These are phyloP conservation scores for Eriosoma lanigerum DNA, from an alignment of 1,140 invertebrate species.

Conservation along the genomic window DNA sequence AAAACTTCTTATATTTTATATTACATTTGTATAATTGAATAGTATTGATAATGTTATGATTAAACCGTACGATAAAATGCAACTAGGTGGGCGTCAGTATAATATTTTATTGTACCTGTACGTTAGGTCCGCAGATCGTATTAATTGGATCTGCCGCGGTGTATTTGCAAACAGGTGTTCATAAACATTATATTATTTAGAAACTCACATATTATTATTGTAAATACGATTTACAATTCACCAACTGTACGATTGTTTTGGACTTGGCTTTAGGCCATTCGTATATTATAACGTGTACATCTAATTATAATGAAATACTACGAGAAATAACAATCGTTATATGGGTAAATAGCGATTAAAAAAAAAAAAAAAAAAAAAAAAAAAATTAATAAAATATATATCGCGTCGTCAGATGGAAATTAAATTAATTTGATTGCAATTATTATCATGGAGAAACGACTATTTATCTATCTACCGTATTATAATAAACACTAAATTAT, in stretches of 20 bases:
- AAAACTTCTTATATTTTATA: too few species aligned
- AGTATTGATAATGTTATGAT: too few species aligned
- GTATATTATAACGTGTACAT: background rate
- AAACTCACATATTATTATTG: too few species aligned
- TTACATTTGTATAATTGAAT: too few species aligned
- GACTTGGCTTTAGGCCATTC: constrained; percentile 41
- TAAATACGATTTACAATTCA: background rate
- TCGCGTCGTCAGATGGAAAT: background rate
- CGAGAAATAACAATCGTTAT: constrained; percentile 24
- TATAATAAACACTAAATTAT: background rate
- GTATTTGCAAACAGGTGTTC: constrained; percentile 47
- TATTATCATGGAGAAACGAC: background rate
- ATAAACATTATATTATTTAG: constrained; percentile 4
- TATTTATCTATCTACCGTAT: constrained; percentile 11
- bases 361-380: background rate
- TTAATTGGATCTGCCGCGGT: constrained; percentile 33
- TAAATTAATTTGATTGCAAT: constrained; percentile 33
- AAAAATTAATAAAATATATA: too few species aligned
- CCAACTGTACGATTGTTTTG: constrained; percentile 29
- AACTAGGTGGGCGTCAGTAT: background rate
- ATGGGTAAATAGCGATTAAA: constrained; percentile 7
- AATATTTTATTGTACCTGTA: background rate
- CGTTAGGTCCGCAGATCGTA: constrained; percentile 3
- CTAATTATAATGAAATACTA: constrained; percentile 46
- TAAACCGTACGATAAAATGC: too few species aligned